A percentile compares a stretch with the other conserved stretches of the same genome.
Conservation (phyloP, 2,797 vertebrate species). For the Miichthys miiuy region DNA sequence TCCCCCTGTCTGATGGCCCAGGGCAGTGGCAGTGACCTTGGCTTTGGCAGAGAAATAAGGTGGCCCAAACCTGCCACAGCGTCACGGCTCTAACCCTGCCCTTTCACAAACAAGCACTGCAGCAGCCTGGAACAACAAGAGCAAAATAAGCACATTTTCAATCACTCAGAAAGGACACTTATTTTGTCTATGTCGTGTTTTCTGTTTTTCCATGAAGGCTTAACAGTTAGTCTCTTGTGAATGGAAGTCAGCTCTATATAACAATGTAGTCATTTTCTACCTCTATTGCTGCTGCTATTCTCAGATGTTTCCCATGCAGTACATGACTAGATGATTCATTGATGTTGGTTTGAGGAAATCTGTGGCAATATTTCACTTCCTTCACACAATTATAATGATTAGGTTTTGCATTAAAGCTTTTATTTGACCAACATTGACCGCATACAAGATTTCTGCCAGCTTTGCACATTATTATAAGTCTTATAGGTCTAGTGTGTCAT, state of each 20-base stretch:
- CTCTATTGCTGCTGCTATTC: conserved; percentile 24
- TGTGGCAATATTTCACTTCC: conserved; percentile 4
- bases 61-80: conserved; percentile 71
- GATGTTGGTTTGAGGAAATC: conserved; percentile 1
- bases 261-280: conserved; percentile 13
- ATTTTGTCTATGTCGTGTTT: conserved; percentile 71
- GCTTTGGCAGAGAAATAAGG: conserved; percentile 84
- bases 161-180: conserved; percentile 55
- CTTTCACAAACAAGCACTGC: conserved; percentile 60
- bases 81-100: conserved; percentile 39
- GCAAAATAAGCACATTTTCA: conserved; percentile 64
- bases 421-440: conserved; percentile 24
- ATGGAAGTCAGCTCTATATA: conserved; percentile 32
- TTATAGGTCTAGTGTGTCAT: neutral
- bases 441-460: neutral
- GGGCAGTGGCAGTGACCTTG: conserved; percentile 89
- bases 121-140: conserved; percentile 57
- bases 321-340: neutral
- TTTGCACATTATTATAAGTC: neutral
- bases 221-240: conserved; percentile 31
- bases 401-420: conserved; percentile 15
- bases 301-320: neutral
- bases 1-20: conserved; percentile 81
- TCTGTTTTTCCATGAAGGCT: conserved; percentile 44
- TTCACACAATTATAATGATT: neutral